Percentiles rank a stretch among this genome's conserved stretches.
Conservation (phyloP, 2,888 invertebrate genomes). For the Patella ulyssiponensis region DNA sequence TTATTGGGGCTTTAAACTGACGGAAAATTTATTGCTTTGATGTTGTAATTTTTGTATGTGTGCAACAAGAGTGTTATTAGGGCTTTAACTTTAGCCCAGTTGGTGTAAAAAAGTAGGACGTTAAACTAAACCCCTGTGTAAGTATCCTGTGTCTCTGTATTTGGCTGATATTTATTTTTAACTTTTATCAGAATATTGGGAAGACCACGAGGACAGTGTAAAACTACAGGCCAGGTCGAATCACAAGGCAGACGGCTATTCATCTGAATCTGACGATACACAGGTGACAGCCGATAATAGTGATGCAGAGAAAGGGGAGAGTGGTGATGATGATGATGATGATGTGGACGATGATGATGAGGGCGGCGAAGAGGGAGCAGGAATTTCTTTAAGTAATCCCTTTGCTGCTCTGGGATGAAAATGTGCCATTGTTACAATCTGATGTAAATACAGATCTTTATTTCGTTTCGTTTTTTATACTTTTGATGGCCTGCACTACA, state of each 20-base stretch:
- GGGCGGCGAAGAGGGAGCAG: conserved; percentile 33
- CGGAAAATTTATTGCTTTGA: no score
- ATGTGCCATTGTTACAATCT: no score
- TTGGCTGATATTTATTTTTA: neutral
- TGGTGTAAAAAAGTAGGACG: neutral
- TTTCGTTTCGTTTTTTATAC: no score
- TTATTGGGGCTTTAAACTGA: no score
- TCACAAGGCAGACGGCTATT: conserved; percentile 32
- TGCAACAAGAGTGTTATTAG: no score
- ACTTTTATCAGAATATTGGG: conserved; percentile 76
- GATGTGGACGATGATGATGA: conserved; percentile 48
- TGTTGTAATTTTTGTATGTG: no score
- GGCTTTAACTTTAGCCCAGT: neutral
- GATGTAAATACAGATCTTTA: no score
- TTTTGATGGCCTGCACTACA: no score
- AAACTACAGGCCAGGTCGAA: conserved; percentile 78
- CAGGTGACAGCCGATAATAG: conserved; percentile 25
- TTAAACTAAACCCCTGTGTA: neutral
- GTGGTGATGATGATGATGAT: conserved; percentile 49
- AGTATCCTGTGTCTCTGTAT: no score
- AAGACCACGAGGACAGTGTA: conserved; percentile 73
- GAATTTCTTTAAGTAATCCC: conserved; percentile 30
- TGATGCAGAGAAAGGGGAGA: conserved; percentile 57
- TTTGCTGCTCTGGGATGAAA: conserved; percentile 25
- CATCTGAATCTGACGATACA: conserved; percentile 75